These are phyloP conservation scores for Neostethus bicornis DNA, from an alignment of 2,797 vertebrate species.

Conservation along the genomic window DNA sequence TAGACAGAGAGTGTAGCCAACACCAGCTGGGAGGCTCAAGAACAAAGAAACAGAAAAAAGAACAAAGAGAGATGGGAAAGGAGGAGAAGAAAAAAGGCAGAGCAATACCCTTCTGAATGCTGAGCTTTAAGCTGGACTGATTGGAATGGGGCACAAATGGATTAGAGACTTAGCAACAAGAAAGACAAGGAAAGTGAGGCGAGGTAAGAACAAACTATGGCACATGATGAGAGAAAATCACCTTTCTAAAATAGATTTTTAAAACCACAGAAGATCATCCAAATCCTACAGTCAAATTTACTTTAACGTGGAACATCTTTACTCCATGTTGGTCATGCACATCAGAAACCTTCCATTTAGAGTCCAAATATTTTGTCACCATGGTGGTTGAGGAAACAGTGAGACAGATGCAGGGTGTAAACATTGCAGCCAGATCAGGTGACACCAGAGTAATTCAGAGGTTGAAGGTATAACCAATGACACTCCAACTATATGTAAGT, in stretches of 20 bases:
- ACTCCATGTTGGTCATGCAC: constrained; percentile 10
- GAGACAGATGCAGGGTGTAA: constrained; percentile 71
- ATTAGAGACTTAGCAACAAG: constrained; percentile 46
- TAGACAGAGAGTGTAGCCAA: no score
- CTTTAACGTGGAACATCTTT: constrained; percentile 18
- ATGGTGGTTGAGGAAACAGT: constrained; percentile 64
- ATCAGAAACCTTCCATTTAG: constrained; percentile 29
- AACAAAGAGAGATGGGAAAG: neutral
- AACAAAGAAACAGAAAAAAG: neutral
- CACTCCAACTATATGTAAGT: constrained; percentile 51
- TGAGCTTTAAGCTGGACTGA: constrained; percentile 28
- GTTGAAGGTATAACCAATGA: constrained; percentile 22
- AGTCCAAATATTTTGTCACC: constrained; percentile 72
- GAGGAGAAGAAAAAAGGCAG: neutral
- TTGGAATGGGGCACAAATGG: constrained; percentile 40
- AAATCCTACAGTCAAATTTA: constrained; percentile 9
- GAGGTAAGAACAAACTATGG: constrained; percentile 20
- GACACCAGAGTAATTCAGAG: constrained; percentile 46
- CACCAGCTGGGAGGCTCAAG: no score
- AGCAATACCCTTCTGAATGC: neutral
- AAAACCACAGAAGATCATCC: constrained; percentile 20
- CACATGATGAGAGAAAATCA: neutral
- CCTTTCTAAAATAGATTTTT: constrained; percentile 46
- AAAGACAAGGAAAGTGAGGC: constrained; percentile 16
- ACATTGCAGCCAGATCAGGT: constrained; percentile 60